These are phyloP conservation scores for Hycleus phaleratus DNA, from an alignment of 1,140 invertebrate genomes.

Conservation along the genomic window DNA sequence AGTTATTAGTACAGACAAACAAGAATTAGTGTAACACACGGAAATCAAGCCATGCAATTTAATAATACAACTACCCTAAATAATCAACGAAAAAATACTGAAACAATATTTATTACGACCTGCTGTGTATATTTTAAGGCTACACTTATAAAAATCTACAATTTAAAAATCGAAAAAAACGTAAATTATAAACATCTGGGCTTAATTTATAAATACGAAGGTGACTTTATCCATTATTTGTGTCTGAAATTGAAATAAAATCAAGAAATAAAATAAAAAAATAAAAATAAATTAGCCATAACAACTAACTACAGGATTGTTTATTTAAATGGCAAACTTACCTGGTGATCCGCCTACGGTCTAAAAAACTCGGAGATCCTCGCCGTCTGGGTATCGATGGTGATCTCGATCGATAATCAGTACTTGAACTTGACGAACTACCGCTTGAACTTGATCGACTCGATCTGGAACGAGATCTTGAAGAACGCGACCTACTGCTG, in stretches of 20 bases:
- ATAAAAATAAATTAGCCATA: slow-evolving; percentile 3
- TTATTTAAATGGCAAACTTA: slow-evolving; percentile 40
- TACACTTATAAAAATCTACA: not conserved
- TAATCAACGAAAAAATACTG: too few species aligned
- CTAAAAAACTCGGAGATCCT: slow-evolving; percentile 85
- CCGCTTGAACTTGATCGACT: slow-evolving; percentile 46
- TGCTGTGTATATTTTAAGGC: not conserved
- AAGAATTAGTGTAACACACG: slow-evolving; percentile 6
- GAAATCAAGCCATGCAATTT: slow-evolving; percentile 16
- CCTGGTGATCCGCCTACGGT: slow-evolving; percentile 85
- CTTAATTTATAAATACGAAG: too few species aligned
- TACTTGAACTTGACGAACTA: slow-evolving; percentile 36
- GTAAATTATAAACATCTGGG: not conserved
- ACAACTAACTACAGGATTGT: not conserved
- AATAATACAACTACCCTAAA: slow-evolving; percentile 4
- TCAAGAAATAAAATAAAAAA: slow-evolving; percentile 41
- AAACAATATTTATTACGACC: too few species aligned
- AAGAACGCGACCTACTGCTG: slow-evolving; percentile 25
- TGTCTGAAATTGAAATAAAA: slow-evolving; percentile 42
- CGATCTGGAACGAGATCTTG: slow-evolving; percentile 42
- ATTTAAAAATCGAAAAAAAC: not conserved
- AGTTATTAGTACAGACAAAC: not conserved
- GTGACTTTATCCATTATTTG: slow-evolving; percentile 16
- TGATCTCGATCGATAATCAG: slow-evolving; percentile 58
- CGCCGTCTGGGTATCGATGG: slow-evolving; percentile 79